A percentile compares a stretch with the other conserved stretches of the same genome.
These are phyloP conservation scores for Patiria miniata DNA, from an alignment of 35 echinoderm and acorn worm genomes.

Conservation along the genomic window DNA sequence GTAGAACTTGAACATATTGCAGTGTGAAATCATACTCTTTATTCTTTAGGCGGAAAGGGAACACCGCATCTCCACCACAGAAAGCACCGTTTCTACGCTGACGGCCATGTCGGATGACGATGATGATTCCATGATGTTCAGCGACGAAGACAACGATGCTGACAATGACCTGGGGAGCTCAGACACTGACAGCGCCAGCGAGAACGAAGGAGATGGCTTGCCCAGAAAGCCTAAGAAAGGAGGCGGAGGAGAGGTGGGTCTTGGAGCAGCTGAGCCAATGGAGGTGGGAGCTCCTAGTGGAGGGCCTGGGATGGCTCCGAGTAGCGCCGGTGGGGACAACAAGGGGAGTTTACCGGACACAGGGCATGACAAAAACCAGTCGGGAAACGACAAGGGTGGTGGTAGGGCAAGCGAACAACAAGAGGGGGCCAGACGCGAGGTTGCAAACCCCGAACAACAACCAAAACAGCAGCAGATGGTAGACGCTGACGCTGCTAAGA, in stretches of 20 bases:
- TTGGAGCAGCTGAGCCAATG: neutral
- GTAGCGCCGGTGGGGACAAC: constrained; percentile 5
- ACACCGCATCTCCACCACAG: constrained; percentile 76
- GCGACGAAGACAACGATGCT: constrained; percentile 87
- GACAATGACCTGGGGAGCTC: constrained; percentile 83
- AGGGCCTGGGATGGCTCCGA: neutral
- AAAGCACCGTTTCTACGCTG: constrained; percentile 77
- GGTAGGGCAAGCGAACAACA: constrained; percentile 18
- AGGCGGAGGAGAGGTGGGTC: neutral
- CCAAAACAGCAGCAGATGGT: neutral
- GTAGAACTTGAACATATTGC: too few species aligned
- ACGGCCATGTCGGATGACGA: constrained; percentile 79
- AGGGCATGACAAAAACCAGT: constrained; percentile 17
- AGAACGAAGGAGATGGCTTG: constrained; percentile 67
- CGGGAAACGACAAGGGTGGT: constrained; percentile 41
- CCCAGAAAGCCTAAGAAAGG: neutral
- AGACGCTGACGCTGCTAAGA: constrained; percentile 1
- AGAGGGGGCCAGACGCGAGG: constrained; percentile 9
- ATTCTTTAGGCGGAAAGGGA: constrained; percentile 50
- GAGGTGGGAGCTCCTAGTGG: neutral
- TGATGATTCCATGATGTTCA: constrained; percentile 63
- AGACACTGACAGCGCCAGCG: constrained; percentile 95
- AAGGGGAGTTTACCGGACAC: neutral
- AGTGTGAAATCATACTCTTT: too few species aligned
- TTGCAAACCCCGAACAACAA: neutral